Percentiles rank a stretch among this genome's conserved stretches.
Evolutionary conservation across 2,797 vertebrate genomes (phyloP).

Genomic region (Melanogrammus aeglefinus): DNA sequence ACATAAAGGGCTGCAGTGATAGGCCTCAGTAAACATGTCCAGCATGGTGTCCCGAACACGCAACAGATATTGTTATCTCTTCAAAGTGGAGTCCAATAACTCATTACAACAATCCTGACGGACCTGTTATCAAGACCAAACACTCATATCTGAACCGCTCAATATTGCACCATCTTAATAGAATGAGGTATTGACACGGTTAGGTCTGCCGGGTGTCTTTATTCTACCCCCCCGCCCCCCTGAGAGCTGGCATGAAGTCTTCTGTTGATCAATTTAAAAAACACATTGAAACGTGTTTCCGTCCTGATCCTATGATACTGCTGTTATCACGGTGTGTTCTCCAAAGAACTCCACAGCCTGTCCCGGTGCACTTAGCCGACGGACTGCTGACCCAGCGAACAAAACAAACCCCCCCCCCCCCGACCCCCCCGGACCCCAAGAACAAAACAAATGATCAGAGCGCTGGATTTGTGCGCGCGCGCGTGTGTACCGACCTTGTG

Average conservation of each 20-base stretch:
- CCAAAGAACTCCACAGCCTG: neutral
- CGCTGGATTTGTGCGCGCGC: neutral
- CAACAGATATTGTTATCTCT: neutral
- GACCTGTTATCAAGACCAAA: neutral
- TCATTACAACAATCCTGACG: neutral
- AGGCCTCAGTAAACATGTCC: neutral
- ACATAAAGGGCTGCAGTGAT: neutral
- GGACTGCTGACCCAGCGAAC: neutral
- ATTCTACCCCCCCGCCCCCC: neutral
- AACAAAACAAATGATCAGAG: neutral
- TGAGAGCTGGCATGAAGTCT: neutral
- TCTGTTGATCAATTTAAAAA: neutral
- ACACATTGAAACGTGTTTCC: neutral
- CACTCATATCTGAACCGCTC: neutral
- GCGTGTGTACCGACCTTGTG: conserved; percentile 80
- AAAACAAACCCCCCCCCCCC: neutral
- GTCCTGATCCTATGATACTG: neutral
- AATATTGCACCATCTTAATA: neutral
- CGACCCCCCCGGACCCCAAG: too few species aligned
- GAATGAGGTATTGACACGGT: neutral
- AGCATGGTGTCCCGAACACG: neutral
- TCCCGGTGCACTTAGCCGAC: neutral
- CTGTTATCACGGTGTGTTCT: neutral
- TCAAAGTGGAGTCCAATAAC: neutral
- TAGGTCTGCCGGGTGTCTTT: neutral